Evolutionary conservation across 2,797 vertebrate genomes (phyloP), one percentile per base, ranked within the genome.

Genomic region (Anomalospiza imberbis): DNA sequence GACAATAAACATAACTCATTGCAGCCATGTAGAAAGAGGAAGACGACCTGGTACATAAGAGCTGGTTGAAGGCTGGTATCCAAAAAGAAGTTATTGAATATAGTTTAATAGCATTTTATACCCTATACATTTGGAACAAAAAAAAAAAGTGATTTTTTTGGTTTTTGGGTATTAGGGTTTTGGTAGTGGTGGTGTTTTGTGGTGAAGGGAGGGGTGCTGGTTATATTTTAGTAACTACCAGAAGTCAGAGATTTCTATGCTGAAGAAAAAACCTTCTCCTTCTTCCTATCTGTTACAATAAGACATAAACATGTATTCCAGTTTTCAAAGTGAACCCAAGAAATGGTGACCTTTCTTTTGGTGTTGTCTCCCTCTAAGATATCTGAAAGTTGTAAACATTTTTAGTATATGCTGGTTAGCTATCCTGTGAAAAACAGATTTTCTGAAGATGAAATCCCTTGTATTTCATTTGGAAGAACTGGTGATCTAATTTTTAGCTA

Each of bases 101-200:
- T 25, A 4, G 1, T 14, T 54, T 73, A 42, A 62, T 17, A 74
- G 2, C 17, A 31, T 62, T 85, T 89, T 85, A 72, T 12, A 42
- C 2, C 7, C 20, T 50, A 10, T 13, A 28, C 3, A 45, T 74
- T 51, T 84, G 24, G 26, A 66, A 71, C 5, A 73, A 65, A 40
- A 79, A n/a, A 3, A 17, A 6, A 47, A 6, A 12, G 24, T 58
- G 12, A 28, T 44, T 51, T 32, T 21, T 58, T 12, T 6, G 36
- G 47, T 54, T 40, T 44, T 15, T 28, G 14, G 2, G 0, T 42
- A 50, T 51, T 25, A 26, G 6, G 2, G 1, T 21, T 79, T 51
- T 66, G 10, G 0, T 71, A n/a, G 1, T 40, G 4, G 13, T 47
- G 10, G 3, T 66, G 25, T 42, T 53, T 38, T 9, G 1, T 4